Base-by-base conservation (phyloP, 2,797 vertebrate genomes). In the Leptoclinus maculatus region DNA sequence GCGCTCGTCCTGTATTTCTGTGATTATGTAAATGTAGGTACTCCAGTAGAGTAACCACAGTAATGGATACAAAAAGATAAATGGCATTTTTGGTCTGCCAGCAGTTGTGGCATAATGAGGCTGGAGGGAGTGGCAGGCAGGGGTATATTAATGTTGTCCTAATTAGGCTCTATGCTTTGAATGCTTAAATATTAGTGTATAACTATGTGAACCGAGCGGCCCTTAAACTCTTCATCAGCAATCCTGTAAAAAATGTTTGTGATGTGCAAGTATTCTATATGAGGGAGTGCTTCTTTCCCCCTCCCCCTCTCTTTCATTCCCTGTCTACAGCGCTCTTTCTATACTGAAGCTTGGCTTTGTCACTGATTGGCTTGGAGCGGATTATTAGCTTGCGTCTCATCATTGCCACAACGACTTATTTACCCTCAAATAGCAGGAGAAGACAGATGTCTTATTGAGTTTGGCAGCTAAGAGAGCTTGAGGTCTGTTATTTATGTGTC, bases 131-230 rank as follows among this genome's bases (percentile, higher is more conserved):
- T 3, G 36, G 66, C 57, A 70, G 80, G 70, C 67, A 79, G 71
- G 65, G 67, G 74, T 74, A 76, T 82, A 82, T 74, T 91, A 88
- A 93, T 89, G 78, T 57, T 66, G 65, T 83, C 83, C 84, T 91
- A 91, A 92, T 94, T 91, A 92, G 85, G 80, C 85, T 71, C 66
- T 68, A 60, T 65, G 62, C 79, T 79, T 79, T 84, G 73, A 86
- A 91, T 88, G 79, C 66, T 88, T 90, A 76, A 76, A 90, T 82
- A 85, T 76, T 80, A 76, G 53, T 54, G 62, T 80, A 74, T 78
- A 82, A 78, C 59, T 72, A 76, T 86, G 78, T 88, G 56, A 84
- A 79, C 68, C 16, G 27, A 84, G 32, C 78, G 27, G 66, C 34
- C 32, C 63, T 53, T 74, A 74, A 91, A 82, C 77, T 72, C 81